Evolutionary conservation across 2,888 invertebrate species (phyloP), one percentile per base, ranked within the genome.

Genomic region (Cephus sareptanus): DNA sequence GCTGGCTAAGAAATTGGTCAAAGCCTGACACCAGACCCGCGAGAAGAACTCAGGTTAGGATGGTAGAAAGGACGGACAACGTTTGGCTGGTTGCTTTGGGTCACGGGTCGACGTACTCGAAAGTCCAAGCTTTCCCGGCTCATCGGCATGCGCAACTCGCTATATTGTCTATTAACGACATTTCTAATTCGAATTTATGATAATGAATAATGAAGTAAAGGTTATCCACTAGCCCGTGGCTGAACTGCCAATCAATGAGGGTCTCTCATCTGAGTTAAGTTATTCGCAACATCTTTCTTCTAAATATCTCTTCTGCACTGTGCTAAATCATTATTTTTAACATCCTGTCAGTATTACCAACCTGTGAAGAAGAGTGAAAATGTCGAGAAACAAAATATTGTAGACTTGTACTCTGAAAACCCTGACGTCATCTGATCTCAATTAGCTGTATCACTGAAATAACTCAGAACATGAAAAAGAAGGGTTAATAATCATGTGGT

Each of bases 111-210:
- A 89, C 83, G 89, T 87, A 89, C 89, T 90, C 89, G 89, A 90
- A 90, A 90, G 90, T 90, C 80, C 83, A 87, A 87, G 89, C 88
- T 90, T 89, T 90, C 88, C 86, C 88, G 87, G 80, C 83, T 83
- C 84, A 86, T 88, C 84, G 84, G 85, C 83, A 86, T 87, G 84
- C 86, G 83, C 79, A 82, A 81, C 85, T 85, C 81, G 82, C 82
- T 80, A 85, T 85, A 83, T 85, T 80, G 74, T 87, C 87, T 87
- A 87, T 87, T 87, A 86, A 85, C 86, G 79, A 89, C 87, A 87
- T 88, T 90, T 89, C 88, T 88, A 89, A 89, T 86, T 83, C 81
- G 84, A 86, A 87, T 87, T 89, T 88, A 87, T 88, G 87, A 84
- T 88, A 85, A 88, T 87, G 80, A 84, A 81, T 40, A 75, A 71